Evolutionary conservation across 2,888 invertebrate genomes (phyloP).

Genomic region (Parnassius orleans): DNA sequence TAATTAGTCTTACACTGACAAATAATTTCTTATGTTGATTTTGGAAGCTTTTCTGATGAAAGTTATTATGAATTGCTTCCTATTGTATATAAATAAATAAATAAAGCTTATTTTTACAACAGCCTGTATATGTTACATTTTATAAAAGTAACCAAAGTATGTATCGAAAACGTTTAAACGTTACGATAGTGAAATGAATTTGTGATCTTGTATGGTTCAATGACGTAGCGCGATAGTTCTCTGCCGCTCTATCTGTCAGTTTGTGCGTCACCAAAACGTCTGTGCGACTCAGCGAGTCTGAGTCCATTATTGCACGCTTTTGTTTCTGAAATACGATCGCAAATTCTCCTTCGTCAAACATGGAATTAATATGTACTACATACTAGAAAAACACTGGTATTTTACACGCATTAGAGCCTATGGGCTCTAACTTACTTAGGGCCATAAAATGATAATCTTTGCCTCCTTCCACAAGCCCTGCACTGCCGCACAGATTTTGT

Average conservation of each 20-base stretch:
- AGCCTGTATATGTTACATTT: neutral
- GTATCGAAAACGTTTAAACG: neutral
- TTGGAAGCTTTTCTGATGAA: no score
- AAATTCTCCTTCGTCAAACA: conserved; percentile 1
- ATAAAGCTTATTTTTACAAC: neutral
- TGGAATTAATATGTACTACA: no score
- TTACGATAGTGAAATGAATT: neutral
- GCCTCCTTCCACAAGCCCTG: neutral
- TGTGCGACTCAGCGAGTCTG: conserved; percentile 71
- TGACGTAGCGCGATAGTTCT: conserved; percentile 3
- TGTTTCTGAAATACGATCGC: conserved; percentile 36
- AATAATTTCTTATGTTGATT: no score
- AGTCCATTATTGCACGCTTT: conserved; percentile 74
- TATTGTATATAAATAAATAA: no score
- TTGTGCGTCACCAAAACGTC: conserved; percentile 53
- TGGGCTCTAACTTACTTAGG: no score
- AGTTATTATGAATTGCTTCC: no score
- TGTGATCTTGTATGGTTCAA: neutral
- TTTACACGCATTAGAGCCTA: no score
- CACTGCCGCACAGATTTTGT: no score
- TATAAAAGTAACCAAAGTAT: conserved; percentile 2
- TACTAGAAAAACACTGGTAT: no score
- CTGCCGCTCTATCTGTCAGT: neutral
- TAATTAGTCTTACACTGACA: no score
- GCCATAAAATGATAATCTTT: neutral